Conservation (phyloP, 2,113 vertebrate genomes). For the Halichoeres trimaculatus region DNA sequence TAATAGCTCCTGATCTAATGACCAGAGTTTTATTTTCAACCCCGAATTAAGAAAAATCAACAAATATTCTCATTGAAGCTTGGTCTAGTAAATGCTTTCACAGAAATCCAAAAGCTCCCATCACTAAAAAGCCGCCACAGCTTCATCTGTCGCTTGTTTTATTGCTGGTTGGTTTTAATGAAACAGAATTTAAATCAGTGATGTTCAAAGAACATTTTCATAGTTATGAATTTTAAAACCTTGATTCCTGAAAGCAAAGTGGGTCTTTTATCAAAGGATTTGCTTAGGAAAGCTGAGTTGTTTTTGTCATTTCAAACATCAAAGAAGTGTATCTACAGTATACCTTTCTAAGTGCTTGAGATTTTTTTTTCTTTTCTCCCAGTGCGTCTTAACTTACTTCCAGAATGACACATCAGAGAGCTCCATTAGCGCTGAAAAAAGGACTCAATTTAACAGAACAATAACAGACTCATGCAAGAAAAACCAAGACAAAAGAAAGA, state of each 20-base stretch:
- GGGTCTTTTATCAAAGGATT: constrained; percentile 10
- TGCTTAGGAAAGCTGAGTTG: constrained; percentile 2
- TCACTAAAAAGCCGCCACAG: background rate
- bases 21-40: background rate
- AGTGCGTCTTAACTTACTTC: constrained; percentile 15
- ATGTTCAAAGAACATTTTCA: background rate
- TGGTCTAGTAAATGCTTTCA: background rate
- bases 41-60: background rate
- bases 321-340: constrained; percentile 29
- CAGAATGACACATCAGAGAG: constrained; percentile 37
- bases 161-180: no score
- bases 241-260: background rate
- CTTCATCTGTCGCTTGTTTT: no score
- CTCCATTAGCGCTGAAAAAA: constrained; percentile 29
- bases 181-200: background rate
- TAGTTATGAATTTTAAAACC: background rate
- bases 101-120: background rate
- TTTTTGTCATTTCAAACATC: constrained; percentile 37
- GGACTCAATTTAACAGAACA: constrained; percentile 31
- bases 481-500: constrained; percentile 29
- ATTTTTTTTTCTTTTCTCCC: constrained; percentile 4
- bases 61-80: background rate
- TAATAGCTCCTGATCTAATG: no score
- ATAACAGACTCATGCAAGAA: constrained; percentile 10
- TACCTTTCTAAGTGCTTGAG: constrained; percentile 18